These are phyloP conservation scores for Lacerta agilis DNA, from an alignment of 2,797 vertebrate genomes.

Conservation along the genomic window DNA sequence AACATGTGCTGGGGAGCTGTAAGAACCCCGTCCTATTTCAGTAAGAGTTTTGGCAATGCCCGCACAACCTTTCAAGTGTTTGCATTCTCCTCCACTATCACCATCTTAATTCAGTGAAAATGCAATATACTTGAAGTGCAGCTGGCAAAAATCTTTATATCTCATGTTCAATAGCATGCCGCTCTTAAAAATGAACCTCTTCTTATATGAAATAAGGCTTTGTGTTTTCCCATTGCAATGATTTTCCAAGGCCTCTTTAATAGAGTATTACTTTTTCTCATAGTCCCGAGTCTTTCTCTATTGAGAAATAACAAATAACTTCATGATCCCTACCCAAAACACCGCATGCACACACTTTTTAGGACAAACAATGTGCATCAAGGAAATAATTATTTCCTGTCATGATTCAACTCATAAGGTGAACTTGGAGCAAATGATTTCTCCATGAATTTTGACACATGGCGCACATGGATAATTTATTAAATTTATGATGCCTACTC, in stretches of 20 bases:
- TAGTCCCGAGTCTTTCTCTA: neutral
- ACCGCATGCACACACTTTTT: neutral
- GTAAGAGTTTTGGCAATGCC: no score
- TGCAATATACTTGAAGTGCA: no score
- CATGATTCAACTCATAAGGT: slow-evolving; percentile 30
- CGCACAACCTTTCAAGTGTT: no score
- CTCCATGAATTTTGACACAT: slow-evolving; percentile 53
- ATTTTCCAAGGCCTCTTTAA: neutral
- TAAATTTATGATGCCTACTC: slow-evolving; percentile 40
- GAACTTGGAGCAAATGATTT: slow-evolving; percentile 49
- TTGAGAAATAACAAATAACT: neutral
- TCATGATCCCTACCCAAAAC: slow-evolving; percentile 20
- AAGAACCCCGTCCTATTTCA: no score
- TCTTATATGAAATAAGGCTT: no score
- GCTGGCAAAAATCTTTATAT: no score
- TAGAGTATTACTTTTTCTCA: neutral
- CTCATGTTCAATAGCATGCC: no score
- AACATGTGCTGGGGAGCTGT: no score
- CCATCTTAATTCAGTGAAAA: no score
- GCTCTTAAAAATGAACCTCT: no score
- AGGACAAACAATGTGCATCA: slow-evolving; percentile 29
- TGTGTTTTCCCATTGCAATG: no score
- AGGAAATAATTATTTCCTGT: slow-evolving; percentile 33
- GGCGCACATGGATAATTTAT: slow-evolving; percentile 14
- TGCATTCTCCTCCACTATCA: no score